A percentile compares a stretch with the other conserved stretches of the same genome.
phyloP scores from a whole-genome alignment of 2,797 vertebrate genomes.

The Macrochelys suwanniensis region DNA sequence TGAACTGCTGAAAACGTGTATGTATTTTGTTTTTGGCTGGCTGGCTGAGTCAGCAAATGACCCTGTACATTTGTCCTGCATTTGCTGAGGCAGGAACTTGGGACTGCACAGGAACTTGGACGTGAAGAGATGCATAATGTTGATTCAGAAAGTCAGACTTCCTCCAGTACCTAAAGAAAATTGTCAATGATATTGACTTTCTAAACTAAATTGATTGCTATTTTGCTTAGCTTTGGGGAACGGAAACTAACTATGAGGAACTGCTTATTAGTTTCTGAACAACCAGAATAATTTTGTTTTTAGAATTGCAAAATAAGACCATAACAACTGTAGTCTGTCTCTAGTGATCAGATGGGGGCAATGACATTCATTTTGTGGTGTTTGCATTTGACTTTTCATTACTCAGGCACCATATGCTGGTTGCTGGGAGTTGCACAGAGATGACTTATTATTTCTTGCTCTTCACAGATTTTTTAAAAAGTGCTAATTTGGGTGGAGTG shows the following conservation, averaged over 20 bases:
- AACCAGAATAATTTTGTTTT: background rate
- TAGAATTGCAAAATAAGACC: background rate
- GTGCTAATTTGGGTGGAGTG: background rate
- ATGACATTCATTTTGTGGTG: background rate
- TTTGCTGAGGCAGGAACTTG: background rate
- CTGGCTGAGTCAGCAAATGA: background rate
- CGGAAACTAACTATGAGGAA: background rate
- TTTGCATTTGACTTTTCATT: accelerated
- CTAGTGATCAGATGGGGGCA: background rate
- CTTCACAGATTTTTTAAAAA: background rate
- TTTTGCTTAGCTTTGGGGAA: background rate
- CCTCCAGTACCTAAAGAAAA: background rate
- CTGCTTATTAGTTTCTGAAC: background rate
- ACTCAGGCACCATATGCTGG: background rate
- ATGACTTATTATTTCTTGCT: background rate
- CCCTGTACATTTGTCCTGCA: background rate
- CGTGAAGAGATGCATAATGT: background rate
- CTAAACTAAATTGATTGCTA: accelerated
- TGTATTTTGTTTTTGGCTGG: accelerated
- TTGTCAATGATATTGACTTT: background rate
- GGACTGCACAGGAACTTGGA: background rate
- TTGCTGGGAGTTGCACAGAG: background rate
- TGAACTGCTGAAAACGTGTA: background rate
- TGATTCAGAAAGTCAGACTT: background rate
- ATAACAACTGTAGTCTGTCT: background rate